These are phyloP conservation scores for Eudorcas thomsonii DNA, from an alignment of 2,113 vertebrate species.

Conservation along the genomic window DNA sequence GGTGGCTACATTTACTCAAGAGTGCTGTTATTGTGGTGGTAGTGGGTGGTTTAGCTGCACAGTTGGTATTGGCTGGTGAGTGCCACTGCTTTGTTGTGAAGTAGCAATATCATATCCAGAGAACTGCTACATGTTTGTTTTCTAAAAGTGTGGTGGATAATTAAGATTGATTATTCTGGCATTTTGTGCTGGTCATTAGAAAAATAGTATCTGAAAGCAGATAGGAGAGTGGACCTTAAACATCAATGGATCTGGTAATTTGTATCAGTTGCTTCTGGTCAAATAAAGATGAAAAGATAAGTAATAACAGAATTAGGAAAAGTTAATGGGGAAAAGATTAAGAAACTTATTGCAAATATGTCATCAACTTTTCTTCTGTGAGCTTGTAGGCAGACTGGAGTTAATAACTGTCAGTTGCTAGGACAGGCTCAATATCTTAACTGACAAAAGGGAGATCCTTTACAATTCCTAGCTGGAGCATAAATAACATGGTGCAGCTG, in stretches of 20 bases:
- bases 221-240: background rate
- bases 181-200: background rate
- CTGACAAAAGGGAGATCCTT: slow-evolving; percentile 44
- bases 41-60: background rate
- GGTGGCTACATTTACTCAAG: background rate
- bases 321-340: background rate
- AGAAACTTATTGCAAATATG: background rate
- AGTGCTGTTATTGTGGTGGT: background rate
- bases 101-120: background rate
- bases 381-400: slow-evolving; percentile 1
- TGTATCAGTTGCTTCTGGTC: background rate
- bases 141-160: background rate
- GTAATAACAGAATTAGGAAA: background rate
- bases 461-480: slow-evolving; percentile 34
- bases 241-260: background rate
- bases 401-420: slow-evolving; percentile 67
- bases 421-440: slow-evolving; percentile 55
- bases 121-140: background rate
- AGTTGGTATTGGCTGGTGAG: background rate
- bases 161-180: background rate
- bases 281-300: background rate
- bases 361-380: background rate
- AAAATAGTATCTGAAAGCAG: background rate
- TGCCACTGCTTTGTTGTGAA: background rate
- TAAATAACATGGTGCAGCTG: slow-evolving; percentile 55